Base-by-base conservation (phyloP, 2,888 invertebrate species). In the Amitus sp. region DNA sequence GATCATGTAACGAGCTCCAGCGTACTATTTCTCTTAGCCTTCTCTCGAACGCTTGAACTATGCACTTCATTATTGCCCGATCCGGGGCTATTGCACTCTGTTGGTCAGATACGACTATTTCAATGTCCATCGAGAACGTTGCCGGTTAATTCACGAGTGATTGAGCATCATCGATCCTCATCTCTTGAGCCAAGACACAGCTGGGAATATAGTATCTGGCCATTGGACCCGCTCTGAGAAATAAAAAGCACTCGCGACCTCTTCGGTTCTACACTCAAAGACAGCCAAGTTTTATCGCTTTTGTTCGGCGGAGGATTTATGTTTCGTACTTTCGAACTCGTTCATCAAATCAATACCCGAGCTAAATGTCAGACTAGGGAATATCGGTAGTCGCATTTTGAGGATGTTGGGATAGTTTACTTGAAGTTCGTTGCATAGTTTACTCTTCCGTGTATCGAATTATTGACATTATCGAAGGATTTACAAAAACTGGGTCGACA, bases 101-200 rank as follows among this genome's bases (percentile, higher is more conserved):
- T 59, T 54, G 60, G 54, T 49, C 53, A 58, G 51, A 51, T 50
- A 51, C 61, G 55, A 60, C 57, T 65, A 58, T 60, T 65, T 65
- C 64, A 65, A 53, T 61, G 59, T 66, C 63, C 48, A 47, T 58
- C 43, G 58, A 66, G 55, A 59, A 59, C 61, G 54, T 59, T 64
- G 61, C 48, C 45, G 54, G 61, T 66, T 64, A 64, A 64, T 66
- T 64, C 56, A 56, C 59, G 52, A 53, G 55, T 63, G 63, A 63
- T 63, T 63, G 59, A 63, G 56, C 63, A 56, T n/a, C n/a, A n/a
- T 63, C 55, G 59, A 59, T 63, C 59, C 53, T 59, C 12, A 43
- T 53, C 56, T 58, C 45, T 34, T 34, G 20, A 23, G 12, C 43
- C 49, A 56, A 63, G 58, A 51, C 45, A 43, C 57, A 37, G 62